These are phyloP conservation scores for Molorchus minor DNA, from an alignment of 2,888 invertebrate species.

Conservation along the genomic window DNA sequence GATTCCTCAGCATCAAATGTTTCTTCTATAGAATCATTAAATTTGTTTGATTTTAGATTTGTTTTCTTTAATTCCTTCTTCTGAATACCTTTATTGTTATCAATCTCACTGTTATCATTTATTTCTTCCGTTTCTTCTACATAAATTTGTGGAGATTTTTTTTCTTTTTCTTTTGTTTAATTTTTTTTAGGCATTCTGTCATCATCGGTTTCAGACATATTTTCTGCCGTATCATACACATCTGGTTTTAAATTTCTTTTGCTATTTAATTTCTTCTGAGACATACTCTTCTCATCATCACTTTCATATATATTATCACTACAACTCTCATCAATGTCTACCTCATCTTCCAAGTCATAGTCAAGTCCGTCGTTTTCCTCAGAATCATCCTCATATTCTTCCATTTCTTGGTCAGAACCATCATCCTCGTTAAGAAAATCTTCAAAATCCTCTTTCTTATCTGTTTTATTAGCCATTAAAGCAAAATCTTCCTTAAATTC, in stretches of 20 bases:
- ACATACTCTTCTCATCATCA: not conserved
- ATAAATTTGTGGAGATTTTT: too few species aligned
- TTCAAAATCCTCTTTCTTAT: slow-evolving; percentile 29
- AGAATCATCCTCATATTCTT: slow-evolving; percentile 37
- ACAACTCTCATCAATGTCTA: too few species aligned
- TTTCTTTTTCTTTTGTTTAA: too few species aligned
- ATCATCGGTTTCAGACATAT: too few species aligned
- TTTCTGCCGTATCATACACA: too few species aligned
- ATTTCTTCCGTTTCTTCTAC: slow-evolving; percentile 1
- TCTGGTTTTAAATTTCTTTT: not conserved
- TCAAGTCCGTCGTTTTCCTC: slow-evolving; percentile 24
- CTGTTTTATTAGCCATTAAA: slow-evolving; percentile 60
- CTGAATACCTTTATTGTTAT: too few species aligned
- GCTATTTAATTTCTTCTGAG: slow-evolving; percentile 1
- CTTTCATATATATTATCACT: slow-evolving; percentile 35
- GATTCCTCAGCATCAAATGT: not conserved
- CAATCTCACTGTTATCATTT: too few species aligned
- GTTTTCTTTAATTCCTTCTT: slow-evolving; percentile 1
- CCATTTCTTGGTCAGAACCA: slow-evolving; percentile 42
- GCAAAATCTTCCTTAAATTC: slow-evolving; percentile 74
- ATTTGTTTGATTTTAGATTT: not conserved
- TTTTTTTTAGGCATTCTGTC: too few species aligned
- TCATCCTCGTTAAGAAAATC: slow-evolving; percentile 31
- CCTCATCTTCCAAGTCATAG: slow-evolving; percentile 37
- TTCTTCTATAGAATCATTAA: not conserved